Evolutionary conservation across 2,888 invertebrate species (phyloP).

Genomic region (Parasteatoda lunata): DNA sequence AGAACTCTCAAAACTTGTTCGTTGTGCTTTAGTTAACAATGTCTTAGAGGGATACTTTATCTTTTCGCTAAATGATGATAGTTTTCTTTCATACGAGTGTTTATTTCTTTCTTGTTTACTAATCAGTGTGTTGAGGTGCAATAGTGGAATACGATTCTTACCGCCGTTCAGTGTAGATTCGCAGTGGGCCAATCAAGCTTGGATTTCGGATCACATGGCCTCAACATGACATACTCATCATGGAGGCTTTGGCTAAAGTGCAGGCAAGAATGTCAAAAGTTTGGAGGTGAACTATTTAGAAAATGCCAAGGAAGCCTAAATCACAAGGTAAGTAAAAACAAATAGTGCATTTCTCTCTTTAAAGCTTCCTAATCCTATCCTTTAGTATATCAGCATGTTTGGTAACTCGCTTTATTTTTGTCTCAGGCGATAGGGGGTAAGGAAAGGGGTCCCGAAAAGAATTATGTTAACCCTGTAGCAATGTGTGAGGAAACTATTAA

Average conservation of each 20-base stretch:
- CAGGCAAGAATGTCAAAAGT: constrained; percentile 71
- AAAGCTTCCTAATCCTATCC: not conserved
- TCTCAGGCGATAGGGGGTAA: constrained; percentile 35
- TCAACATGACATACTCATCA: constrained; percentile 71
- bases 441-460: constrained; percentile 56
- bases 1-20: constrained; percentile 59
- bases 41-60: constrained; percentile 47
- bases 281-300: constrained; percentile 71
- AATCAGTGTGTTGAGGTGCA: constrained; percentile 6
- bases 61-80: constrained; percentile 36
- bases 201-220: constrained; percentile 70
- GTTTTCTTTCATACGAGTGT: constrained; percentile 23
- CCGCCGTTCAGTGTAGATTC: constrained; percentile 33
- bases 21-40: constrained; percentile 52
- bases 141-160: constrained; percentile 44
- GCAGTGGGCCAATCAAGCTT: constrained; percentile 57
- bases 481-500: constrained; percentile 15
- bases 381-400: not conserved
- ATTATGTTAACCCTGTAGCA: constrained; percentile 55
- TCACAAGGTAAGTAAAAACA: constrained; percentile 68
- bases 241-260: constrained; percentile 70
- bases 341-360: not conserved
- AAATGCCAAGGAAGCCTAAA: constrained; percentile 71
- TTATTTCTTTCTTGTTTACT: constrained; percentile 18
- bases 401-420: constrained; percentile 60